A percentile compares a stretch with the other conserved stretches of the same genome.
Evolutionary conservation across 30 jellyfish, hydroid and myxozoan genomes (phyloP).

Genomic region (Morbakka virulenta): DNA sequence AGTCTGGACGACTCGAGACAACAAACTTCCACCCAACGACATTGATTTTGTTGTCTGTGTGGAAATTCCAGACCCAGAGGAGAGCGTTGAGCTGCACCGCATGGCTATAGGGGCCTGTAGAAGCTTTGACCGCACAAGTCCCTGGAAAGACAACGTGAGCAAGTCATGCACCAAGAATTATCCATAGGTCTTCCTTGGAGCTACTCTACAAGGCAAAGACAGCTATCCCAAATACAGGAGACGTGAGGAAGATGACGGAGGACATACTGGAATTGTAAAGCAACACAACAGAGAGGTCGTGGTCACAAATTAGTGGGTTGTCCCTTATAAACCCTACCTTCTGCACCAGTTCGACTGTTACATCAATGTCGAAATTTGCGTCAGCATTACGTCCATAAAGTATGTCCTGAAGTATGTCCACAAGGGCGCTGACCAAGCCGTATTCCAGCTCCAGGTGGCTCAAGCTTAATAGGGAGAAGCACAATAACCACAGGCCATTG

Average conservation of each 20-base stretch:
- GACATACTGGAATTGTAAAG: background rate
- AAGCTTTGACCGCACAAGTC: too few relatives aligned
- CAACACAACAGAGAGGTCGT: background rate
- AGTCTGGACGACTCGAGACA: too few relatives aligned
- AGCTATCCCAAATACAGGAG: slow-evolving; percentile 14
- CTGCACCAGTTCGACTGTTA: slow-evolving; percentile 41
- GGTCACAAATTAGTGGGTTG: slow-evolving; percentile 50
- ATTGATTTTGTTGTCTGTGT: too few relatives aligned
- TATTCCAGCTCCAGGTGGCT: background rate
- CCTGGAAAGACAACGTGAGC: too few relatives aligned
- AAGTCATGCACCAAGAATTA: background rate
- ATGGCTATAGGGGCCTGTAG: background rate
- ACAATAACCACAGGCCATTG: background rate
- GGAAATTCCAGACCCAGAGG: too few relatives aligned
- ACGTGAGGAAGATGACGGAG: slow-evolving; percentile 10
- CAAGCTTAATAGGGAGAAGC: too few relatives aligned
- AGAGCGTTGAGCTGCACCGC: background rate
- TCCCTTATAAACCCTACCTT: slow-evolving; percentile 52
- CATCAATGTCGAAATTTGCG: slow-evolving; percentile 56
- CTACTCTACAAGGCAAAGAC: slow-evolving; percentile 1
- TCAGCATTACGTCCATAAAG: slow-evolving; percentile 21
- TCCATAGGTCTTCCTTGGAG: background rate
- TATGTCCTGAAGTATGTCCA: slow-evolving; percentile 49
- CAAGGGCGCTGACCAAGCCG: slow-evolving; percentile 30
- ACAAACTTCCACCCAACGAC: too few relatives aligned